Percentiles rank a stretch among this genome's conserved stretches.
Evolutionary conservation across 2,888 invertebrate genomes (phyloP).

Genomic region (Conchocele bisecta): DNA sequence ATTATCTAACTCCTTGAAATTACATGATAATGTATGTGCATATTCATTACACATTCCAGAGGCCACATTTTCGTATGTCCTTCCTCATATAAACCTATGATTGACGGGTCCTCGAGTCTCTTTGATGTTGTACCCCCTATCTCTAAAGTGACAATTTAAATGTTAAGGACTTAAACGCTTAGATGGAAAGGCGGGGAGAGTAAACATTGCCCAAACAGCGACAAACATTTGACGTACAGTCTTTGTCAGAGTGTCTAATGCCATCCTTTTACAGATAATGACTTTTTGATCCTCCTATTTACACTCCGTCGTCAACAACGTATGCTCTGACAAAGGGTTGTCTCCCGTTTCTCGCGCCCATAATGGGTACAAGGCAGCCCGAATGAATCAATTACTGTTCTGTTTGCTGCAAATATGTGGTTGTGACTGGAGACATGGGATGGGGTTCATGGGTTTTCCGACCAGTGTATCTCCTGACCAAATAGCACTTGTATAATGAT

Average conservation of each 20-base stretch:
- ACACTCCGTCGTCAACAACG: neutral
- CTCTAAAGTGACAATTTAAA: slow-evolving; percentile 31
- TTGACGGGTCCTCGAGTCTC: slow-evolving; percentile 36
- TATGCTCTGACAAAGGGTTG: neutral
- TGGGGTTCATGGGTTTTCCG: too few relatives aligned
- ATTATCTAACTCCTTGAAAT: too few relatives aligned
- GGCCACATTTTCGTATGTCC: too few relatives aligned
- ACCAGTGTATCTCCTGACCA: too few relatives aligned
- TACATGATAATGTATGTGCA: too few relatives aligned
- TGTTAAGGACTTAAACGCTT: slow-evolving; percentile 14
- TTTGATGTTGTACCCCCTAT: slow-evolving; percentile 34
- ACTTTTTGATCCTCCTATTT: slow-evolving; percentile 52
- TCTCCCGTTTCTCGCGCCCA: neutral
- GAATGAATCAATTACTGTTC: too few relatives aligned
- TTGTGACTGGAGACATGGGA: too few relatives aligned
- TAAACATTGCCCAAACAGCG: slow-evolving; percentile 49
- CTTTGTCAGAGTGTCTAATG: slow-evolving; percentile 33
- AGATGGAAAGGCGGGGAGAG: slow-evolving; percentile 43
- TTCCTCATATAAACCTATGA: too few relatives aligned
- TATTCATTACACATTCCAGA: too few relatives aligned
- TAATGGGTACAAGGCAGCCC: too few relatives aligned
- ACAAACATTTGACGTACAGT: slow-evolving; percentile 32
- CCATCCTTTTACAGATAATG: slow-evolving; percentile 29
- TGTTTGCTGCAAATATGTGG: too few relatives aligned
- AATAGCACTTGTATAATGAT: too few relatives aligned